Conservation (phyloP, 2,888 invertebrate genomes). For the Dicyrtoma fusca region DNA sequence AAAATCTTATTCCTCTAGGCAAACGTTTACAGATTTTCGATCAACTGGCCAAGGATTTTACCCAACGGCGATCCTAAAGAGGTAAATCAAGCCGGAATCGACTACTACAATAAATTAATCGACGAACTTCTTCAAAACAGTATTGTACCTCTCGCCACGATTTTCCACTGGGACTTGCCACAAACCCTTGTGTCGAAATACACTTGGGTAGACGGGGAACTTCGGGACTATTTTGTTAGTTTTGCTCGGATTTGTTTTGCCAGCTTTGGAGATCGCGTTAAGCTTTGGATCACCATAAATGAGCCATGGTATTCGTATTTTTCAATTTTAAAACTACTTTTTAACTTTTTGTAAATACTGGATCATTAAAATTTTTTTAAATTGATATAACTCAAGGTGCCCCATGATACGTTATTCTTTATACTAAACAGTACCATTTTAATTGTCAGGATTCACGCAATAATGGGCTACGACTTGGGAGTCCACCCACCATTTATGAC, state of each 20-base stretch:
- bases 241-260: constrained; percentile 40
- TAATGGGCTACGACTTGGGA: constrained; percentile 64
- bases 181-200: constrained; percentile 59
- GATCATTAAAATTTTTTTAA: background rate
- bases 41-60: constrained; percentile 62
- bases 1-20: no score
- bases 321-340: background rate
- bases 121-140: constrained; percentile 67
- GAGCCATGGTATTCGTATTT: constrained; percentile 74
- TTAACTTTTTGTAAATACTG: background rate
- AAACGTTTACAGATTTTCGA: constrained; percentile 59
- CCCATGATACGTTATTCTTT: no score
- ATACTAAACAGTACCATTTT: no score
- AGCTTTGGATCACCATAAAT: constrained; percentile 41
- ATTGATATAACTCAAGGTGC: background rate
- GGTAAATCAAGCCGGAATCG: constrained; percentile 71
- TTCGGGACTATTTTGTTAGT: constrained; percentile 36
- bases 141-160: constrained; percentile 63
- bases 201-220: constrained; percentile 42
- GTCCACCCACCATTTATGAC: constrained; percentile 17
- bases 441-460: constrained; percentile 27
- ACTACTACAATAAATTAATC: constrained; percentile 77
- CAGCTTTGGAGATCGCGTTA: constrained; percentile 49
- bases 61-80: constrained; percentile 58
- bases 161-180: constrained; percentile 65